Conservation (phyloP, 2,888 invertebrate genomes). For the Gandaritis pyraliata region DNA sequence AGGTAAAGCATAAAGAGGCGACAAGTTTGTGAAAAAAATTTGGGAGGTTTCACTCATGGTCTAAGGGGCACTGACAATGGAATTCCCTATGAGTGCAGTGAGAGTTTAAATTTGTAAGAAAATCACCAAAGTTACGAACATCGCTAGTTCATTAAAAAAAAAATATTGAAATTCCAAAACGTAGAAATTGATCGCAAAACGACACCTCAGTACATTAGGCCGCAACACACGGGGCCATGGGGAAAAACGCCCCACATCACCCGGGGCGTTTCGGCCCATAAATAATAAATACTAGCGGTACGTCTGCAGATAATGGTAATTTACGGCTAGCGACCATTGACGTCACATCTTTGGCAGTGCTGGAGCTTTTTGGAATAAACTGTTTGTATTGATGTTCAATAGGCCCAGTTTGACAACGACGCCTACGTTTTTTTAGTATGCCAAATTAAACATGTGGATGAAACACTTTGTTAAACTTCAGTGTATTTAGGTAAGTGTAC, state of each 20-base stretch:
- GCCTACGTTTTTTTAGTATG: too few relatives aligned
- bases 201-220: constrained; percentile 46
- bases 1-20: too few relatives aligned
- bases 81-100: too few relatives aligned
- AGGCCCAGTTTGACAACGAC: not conserved
- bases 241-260: constrained; percentile 72
- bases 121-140: too few relatives aligned
- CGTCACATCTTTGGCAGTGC: constrained; percentile 79
- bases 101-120: too few relatives aligned
- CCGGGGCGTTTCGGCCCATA: constrained; percentile 80
- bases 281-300: constrained; percentile 83
- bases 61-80: too few relatives aligned
- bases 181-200: constrained; percentile 26
- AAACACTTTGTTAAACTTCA: too few relatives aligned
- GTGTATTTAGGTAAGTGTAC: too few relatives aligned
- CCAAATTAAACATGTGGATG: too few relatives aligned
- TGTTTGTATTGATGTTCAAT: constrained; percentile 27
- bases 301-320: constrained; percentile 84
- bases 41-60: too few relatives aligned
- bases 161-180: constrained; percentile 8
- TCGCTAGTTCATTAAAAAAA: not conserved
- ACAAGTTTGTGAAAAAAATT: too few relatives aligned
- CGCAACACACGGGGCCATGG: constrained; percentile 60
- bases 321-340: constrained; percentile 76
- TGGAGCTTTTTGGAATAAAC: constrained; percentile 55